Base-by-base conservation (phyloP, 2,797 vertebrate genomes). In the Salmo trutta region DNA sequence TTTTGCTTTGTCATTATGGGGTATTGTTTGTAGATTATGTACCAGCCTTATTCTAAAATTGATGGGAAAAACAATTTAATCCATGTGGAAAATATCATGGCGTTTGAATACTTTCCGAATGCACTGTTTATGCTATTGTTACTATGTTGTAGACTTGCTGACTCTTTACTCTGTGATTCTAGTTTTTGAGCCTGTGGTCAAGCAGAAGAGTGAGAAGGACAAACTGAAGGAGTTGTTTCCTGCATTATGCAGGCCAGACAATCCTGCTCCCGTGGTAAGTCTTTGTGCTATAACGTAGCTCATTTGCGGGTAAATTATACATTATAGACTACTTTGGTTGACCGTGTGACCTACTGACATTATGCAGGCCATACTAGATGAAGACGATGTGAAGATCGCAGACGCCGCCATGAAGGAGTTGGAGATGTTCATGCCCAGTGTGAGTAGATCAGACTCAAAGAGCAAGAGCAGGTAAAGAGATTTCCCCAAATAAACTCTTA, bases 381-480 rank as follows among this genome's bases (percentile, higher is more conserved):
- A 98, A 62, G 97, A 99, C 76, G 98, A 99, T 17, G 96, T 98
- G 73, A 99, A 98, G 75, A 95, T 99, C 0, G 98, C 98, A n/a
- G 97, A 95, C 53, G 96, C 98, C 86, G 98, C 96, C 15, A 95
- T 99, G 85, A 97, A 98, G 67, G 97, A 98, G 68, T 92, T 99
- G 1, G 98, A 99, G 90, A 98, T 98, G 89, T 95, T 99, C 47
- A 97, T 98, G 97, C 98, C 98, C 3, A 96, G 94, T 3, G 93
- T 93, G 3, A 95, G 95, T 31, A 90, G 83, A 16, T 81, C 91
- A 0, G 90, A 94, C 36, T 84, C 92, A 8, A 96, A 95, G 27
- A 92, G 87, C 77, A 97, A 96, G 76, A 95, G 93, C 86, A 93
- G 92, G 97, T 97, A 62, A 0, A 62, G 91, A 85, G 62, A 1